phyloP scores from a whole-genome alignment of 2,888 invertebrate species.

The Ephialtes manifestator region DNA sequence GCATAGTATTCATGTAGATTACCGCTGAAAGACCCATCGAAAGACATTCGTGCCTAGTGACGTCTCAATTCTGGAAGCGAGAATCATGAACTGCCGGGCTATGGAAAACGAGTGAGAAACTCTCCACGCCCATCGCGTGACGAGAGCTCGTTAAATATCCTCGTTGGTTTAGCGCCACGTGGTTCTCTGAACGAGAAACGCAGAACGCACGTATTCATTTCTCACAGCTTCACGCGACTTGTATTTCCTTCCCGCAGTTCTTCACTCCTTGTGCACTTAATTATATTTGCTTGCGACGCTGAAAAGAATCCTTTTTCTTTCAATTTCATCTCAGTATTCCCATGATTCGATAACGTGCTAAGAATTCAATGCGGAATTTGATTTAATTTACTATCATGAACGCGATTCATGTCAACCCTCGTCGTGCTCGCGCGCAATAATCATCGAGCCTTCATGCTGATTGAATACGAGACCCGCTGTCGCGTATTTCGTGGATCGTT shows the following conservation, averaged over 20 bases:
- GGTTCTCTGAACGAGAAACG: conserved; percentile 44
- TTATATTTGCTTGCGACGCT: conserved; percentile 44
- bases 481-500: conserved; percentile 62
- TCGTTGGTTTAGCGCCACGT: conserved; percentile 70
- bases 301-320: conserved; percentile 31
- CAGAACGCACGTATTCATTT: conserved; percentile 54
- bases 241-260: conserved; percentile 35
- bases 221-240: conserved; percentile 48
- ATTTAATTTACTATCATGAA: conserved; percentile 64
- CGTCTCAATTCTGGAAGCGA: conserved; percentile 78
- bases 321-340: background rate
- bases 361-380: conserved; percentile 62
- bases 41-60: conserved; percentile 75
- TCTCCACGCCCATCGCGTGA: conserved; percentile 83
- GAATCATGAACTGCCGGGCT: background rate
- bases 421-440: conserved; percentile 52
- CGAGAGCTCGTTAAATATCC: conserved; percentile 81
- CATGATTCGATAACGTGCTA: conserved; percentile 38
- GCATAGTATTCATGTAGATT: background rate
- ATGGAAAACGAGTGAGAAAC: conserved; percentile 66
- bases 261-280: conserved; percentile 23
- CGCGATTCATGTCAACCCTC: conserved; percentile 68
- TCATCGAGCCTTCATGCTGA: conserved; percentile 48
- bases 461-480: conserved; percentile 49
- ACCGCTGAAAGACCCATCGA: conserved; percentile 32